Evolutionary conservation across 2,113 vertebrate genomes (phyloP).

Genomic region (Pangasianodon gigas): DNA sequence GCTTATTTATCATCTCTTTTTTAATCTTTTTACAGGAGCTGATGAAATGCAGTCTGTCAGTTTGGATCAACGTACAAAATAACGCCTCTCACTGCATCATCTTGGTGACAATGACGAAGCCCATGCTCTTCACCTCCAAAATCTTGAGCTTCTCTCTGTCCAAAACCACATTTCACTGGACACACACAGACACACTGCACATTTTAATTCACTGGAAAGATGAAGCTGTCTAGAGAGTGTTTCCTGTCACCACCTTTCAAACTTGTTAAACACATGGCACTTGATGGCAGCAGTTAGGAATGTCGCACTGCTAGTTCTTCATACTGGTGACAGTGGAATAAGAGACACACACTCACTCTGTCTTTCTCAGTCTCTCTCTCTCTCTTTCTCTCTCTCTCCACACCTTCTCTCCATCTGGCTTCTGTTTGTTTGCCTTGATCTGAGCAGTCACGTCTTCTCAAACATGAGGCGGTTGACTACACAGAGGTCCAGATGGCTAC

Average conservation of each 20-base stretch:
- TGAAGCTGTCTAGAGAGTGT: slow-evolving; percentile 11
- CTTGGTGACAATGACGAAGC: neutral
- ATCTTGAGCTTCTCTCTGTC: neutral
- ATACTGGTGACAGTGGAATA: slow-evolving; percentile 35
- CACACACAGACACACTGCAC: neutral
- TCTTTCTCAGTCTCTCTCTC: neutral
- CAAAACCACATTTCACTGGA: neutral
- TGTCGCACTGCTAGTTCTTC: slow-evolving; percentile 20
- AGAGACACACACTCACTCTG: neutral
- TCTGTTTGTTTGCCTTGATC: slow-evolving; percentile 64
- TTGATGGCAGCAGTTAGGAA: slow-evolving; percentile 27
- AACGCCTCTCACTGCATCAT: neutral
- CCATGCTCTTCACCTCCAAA: neutral
- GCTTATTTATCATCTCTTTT: neutral
- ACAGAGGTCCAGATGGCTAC: slow-evolving; percentile 43
- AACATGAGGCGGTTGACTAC: slow-evolving; percentile 21
- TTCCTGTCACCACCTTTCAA: slow-evolving; percentile 16
- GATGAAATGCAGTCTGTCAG: neutral
- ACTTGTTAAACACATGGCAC: slow-evolving; percentile 20
- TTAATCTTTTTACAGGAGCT: neutral
- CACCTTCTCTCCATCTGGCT: slow-evolving; percentile 67
- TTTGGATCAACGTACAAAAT: neutral
- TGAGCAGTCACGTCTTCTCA: slow-evolving; percentile 34
- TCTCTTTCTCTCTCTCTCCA: neutral
- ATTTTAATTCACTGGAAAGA: slow-evolving; percentile 2